A percentile compares a stretch with the other conserved stretches of the same genome.
Conservation (phyloP, 2,797 vertebrate species). For the Notolepis coatsorum region DNA sequence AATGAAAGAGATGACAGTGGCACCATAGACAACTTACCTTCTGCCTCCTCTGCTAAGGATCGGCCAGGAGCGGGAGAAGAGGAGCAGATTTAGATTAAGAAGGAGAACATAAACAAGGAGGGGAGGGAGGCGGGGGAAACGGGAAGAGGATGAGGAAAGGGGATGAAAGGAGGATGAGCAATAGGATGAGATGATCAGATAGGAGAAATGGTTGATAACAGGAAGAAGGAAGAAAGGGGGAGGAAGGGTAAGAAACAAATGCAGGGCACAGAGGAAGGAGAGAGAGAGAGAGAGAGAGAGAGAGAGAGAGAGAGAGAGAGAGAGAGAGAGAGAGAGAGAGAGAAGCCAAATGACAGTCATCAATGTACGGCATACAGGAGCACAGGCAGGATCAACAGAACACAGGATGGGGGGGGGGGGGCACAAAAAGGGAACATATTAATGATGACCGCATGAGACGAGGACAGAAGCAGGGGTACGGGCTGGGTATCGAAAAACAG, state of each 20-base stretch:
- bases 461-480: conserved; percentile 25
- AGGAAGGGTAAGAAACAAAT: no score
- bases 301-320: no score
- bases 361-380: conserved; percentile 74
- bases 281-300: neutral
- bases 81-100: no score
- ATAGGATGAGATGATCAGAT: no score
- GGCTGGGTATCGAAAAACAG: no score
- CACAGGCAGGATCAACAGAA: conserved; percentile 53
- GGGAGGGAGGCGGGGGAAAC: no score
- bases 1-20: neutral
- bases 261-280: neutral
- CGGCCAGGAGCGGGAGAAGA: conserved; percentile 53
- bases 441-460: conserved; percentile 47
- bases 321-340: conserved; percentile 54
- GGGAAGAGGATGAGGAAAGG: neutral
- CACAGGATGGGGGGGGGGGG: conserved; percentile 66
- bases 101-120: neutral
- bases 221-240: neutral
- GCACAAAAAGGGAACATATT: conserved; percentile 38
- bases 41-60: conserved; percentile 88
- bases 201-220: no score
- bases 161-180: no score
- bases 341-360: conserved; percentile 85
- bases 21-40: conserved; percentile 59